Conservation (phyloP, 2,888 invertebrate genomes). For the Drosophila suboccidentalis region DNA sequence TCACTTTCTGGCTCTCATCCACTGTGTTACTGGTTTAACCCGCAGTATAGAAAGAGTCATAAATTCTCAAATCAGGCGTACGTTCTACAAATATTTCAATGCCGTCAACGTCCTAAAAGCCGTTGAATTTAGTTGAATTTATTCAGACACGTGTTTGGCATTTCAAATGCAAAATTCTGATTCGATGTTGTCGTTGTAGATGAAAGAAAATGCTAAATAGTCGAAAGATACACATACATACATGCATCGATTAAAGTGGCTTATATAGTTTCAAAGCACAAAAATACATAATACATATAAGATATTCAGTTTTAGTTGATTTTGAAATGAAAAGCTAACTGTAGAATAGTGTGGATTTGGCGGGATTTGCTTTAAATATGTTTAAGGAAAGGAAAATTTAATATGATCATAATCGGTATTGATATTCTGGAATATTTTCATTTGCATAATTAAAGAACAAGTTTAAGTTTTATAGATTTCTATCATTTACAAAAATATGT, state of each 20-base stretch:
- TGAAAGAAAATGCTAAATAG: conserved; percentile 43
- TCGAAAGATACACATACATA: neutral
- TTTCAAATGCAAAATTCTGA: conserved; percentile 36
- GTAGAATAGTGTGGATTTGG: neutral
- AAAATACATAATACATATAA: neutral
- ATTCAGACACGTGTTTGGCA: conserved; percentile 59
- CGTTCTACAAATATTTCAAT: conserved; percentile 57
- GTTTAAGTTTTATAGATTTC: conserved; percentile 1
- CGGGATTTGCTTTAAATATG: neutral
- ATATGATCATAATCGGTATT: neutral
- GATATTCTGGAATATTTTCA: conserved; percentile 3
- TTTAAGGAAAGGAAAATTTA: no score
- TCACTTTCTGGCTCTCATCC: conserved; percentile 2
- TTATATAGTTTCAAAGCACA: neutral
- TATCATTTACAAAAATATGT: conserved; percentile 4
- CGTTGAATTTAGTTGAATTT: conserved; percentile 62
- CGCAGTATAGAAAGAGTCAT: conserved; percentile 46
- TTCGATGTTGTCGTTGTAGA: conserved; percentile 34
- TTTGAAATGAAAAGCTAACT: neutral
- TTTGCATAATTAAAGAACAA: conserved; percentile 6
- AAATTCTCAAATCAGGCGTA: conserved; percentile 44
- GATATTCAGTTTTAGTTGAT: neutral
- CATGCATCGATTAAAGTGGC: neutral
- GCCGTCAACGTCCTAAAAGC: conserved; percentile 57
- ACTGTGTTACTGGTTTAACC: conserved; percentile 56